These are phyloP conservation scores for Myrmecobius fasciatus DNA, from an alignment of 2,113 vertebrate genomes.

Conservation along the genomic window DNA sequence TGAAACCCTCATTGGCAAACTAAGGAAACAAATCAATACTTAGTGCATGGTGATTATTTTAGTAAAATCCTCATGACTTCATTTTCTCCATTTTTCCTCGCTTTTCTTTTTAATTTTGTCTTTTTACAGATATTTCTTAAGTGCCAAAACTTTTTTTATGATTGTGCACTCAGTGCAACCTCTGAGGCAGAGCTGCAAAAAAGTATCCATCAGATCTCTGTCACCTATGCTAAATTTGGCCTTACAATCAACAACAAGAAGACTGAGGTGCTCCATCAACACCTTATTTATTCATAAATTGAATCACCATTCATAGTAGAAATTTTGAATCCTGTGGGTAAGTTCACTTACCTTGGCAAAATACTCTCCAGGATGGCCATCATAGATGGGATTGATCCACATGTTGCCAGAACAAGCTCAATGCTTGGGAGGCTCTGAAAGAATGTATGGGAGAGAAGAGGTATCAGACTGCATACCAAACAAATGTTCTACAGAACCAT, in stretches of 20 bases:
- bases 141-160: background rate
- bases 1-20: background rate
- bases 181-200: too few species aligned
- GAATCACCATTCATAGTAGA: background rate
- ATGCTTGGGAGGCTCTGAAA: too few species aligned
- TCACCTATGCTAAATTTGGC: background rate
- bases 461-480: too few species aligned
- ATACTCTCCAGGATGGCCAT: background rate
- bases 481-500: too few species aligned
- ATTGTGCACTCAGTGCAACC: background rate
- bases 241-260: background rate
- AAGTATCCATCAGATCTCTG: background rate
- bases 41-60: slow-evolving; percentile 20
- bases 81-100: background rate
- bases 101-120: background rate
- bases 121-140: background rate
- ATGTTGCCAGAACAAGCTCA: background rate
- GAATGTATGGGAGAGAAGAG: too few species aligned
- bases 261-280: background rate
- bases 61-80: slow-evolving; percentile 1
- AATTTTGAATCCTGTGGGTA: background rate
- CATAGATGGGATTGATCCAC: too few species aligned
- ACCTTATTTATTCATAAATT: background rate
- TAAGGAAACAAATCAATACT: slow-evolving; percentile 23
- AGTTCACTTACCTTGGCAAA: background rate